Evolutionary conservation across 2,888 invertebrate species (phyloP).

Genomic region (Idaea straminata): DNA sequence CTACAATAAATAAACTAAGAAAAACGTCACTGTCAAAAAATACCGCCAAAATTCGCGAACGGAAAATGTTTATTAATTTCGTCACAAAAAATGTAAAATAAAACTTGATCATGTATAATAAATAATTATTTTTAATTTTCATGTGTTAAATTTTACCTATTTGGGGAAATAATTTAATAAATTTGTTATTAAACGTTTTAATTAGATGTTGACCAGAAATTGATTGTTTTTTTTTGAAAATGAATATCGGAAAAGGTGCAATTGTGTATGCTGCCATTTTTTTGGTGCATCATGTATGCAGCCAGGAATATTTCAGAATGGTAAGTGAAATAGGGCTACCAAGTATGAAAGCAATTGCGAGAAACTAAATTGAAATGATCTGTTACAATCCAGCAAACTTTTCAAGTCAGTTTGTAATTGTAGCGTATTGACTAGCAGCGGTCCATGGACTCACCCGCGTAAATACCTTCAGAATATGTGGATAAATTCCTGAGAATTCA

Average conservation of each 20-base stretch:
- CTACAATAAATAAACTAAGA: constrained; percentile 15
- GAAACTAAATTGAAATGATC: no score
- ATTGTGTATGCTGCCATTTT: neutral
- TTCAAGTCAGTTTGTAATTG: no score
- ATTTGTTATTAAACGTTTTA: neutral
- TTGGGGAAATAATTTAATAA: neutral
- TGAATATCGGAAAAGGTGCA: neutral
- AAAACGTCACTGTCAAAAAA: constrained; percentile 3
- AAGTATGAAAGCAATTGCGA: no score
- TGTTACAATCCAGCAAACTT: no score
- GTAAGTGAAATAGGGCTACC: constrained; percentile 44
- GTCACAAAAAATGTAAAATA: constrained; percentile 49
- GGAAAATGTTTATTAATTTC: constrained; percentile 55
- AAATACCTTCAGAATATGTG: no score
- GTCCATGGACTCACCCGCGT: no score
- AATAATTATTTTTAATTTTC: neutral
- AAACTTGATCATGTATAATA: neutral
- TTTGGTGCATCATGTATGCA: constrained; percentile 32
- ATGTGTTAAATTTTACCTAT: neutral
- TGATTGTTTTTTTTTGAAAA: neutral
- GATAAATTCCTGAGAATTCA: no score
- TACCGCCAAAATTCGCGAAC: neutral
- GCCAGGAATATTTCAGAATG: constrained; percentile 69
- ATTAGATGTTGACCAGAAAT: neutral
- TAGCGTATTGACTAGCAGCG: no score